Evolutionary conservation across 1,140 invertebrate genomes (phyloP).

Genomic region (Drosophila novamexicana): DNA sequence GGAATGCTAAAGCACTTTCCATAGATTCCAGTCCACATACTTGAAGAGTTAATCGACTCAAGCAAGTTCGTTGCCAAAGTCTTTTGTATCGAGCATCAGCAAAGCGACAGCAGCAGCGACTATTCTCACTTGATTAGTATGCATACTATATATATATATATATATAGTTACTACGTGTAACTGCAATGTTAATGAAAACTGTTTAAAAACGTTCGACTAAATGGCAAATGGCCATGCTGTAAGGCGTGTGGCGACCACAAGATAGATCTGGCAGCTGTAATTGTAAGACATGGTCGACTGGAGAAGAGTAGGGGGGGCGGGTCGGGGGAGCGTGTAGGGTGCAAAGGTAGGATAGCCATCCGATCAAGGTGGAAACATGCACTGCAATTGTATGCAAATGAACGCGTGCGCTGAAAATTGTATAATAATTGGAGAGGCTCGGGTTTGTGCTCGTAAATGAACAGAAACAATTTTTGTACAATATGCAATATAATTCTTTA

Average conservation of each 20-base stretch:
- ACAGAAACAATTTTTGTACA: constrained; percentile 44
- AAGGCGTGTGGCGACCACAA: constrained; percentile 1
- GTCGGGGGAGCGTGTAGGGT: background rate
- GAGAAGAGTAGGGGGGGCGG: background rate
- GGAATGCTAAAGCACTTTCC: constrained; percentile 19
- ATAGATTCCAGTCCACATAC: constrained; percentile 9
- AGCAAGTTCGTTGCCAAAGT: constrained; percentile 44
- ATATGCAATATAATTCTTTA: constrained; percentile 82
- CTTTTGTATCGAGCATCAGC: constrained; percentile 22
- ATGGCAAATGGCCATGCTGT: constrained; percentile 12
- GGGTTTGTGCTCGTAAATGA: constrained; percentile 9
- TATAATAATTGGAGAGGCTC: constrained; percentile 60
- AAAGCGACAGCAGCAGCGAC: constrained; percentile 12
- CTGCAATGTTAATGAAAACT: constrained; percentile 62
- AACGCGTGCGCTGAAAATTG: constrained; percentile 72
- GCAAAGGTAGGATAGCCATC: constrained; percentile 4
- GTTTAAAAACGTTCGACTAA: constrained; percentile 26
- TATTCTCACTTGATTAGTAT: constrained; percentile 18
- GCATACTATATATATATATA: constrained; percentile 21
- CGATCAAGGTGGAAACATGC: constrained; percentile 40
- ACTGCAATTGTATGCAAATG: constrained; percentile 71
- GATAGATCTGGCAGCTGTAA: background rate
- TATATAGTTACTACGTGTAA: constrained; percentile 5
- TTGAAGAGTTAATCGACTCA: background rate
- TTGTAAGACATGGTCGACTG: background rate